Evolutionary conservation across 1,140 invertebrate species (phyloP).

Genomic region (Trigoniulus corallinus): DNA sequence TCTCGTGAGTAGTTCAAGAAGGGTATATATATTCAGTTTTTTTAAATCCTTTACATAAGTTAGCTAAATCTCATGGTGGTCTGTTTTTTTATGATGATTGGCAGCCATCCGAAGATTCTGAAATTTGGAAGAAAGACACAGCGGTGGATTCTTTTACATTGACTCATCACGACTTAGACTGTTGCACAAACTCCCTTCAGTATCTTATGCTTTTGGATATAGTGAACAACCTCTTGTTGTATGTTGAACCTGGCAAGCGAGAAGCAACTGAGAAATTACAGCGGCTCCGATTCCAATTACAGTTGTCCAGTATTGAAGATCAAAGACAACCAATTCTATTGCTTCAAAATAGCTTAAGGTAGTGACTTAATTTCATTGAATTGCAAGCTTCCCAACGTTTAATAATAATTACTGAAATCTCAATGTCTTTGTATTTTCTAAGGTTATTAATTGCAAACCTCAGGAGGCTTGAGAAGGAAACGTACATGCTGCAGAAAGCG

Average conservation of each 20-base stretch:
- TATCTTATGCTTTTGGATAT: constrained; percentile 94
- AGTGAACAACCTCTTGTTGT: constrained; percentile 89
- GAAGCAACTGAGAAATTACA: constrained; percentile 75
- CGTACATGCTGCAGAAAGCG: constrained; percentile 69
- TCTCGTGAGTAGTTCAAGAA: constrained; percentile 1
- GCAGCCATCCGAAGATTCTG: constrained; percentile 21
- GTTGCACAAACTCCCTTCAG: constrained; percentile 89
- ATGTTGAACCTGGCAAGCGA: constrained; percentile 89
- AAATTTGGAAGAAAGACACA: constrained; percentile 40
- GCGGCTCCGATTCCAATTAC: constrained; percentile 80
- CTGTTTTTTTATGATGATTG: constrained; percentile 10
- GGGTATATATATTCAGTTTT: background rate
- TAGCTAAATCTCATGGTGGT: background rate
- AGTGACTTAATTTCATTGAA: background rate
- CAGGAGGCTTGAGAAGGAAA: constrained; percentile 70
- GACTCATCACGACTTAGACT: constrained; percentile 95
- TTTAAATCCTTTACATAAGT: background rate
- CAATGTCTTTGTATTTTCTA: background rate
- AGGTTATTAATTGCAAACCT: constrained; percentile 52
- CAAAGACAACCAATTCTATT: constrained; percentile 80
- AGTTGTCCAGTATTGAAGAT: constrained; percentile 74
- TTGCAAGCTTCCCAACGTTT: background rate
- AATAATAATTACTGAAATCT: background rate
- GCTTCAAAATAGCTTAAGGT: constrained; percentile 66
- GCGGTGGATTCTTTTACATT: constrained; percentile 93